Base-by-base conservation (phyloP, 2,113 vertebrate species). In the Malaclemys terrapin region DNA sequence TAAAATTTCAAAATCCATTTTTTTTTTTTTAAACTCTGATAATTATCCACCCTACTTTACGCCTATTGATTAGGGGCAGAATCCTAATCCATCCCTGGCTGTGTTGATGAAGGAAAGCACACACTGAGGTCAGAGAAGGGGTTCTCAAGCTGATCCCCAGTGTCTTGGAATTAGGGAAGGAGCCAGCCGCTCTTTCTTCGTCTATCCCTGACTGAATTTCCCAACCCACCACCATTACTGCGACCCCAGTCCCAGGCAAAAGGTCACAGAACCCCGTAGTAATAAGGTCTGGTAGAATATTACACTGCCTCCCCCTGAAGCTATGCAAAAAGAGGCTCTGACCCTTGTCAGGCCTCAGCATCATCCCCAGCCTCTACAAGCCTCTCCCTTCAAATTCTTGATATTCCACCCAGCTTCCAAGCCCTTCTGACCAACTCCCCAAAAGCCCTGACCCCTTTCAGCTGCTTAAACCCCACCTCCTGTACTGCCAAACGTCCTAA, bases 191-290 rank as follows among this genome's bases (percentile, higher is more conserved):
- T 24, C 17, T 42, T 72, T 38, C n/a, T 38, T 72, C 20, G 8
- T 72, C 47, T 85, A 29, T 1, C 35, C 47, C 19, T 65, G 45
- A 65, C 31, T 47, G 38, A 86, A 76, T 75, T 84, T 88, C 47
- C 22, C 49, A 29, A 35, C 1, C 1, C 0, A 0, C 49, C 27
- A 8, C 1, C 0, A 0, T 47, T 19, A 7, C 9, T 80, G 84
- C 53, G 29, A 92, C 76, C 16, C 53, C 89, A 50, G 14, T 54
- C 20, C 47, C 31, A 27, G 45, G 84, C 35, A 86, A 88, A 54
- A 5, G 14, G 19, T 72, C 35, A 22, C 35, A 72, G n/a, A 72
- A 72, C 35, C 17, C 10, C 7, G 5, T 22, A 16, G n/a, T 4
- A 27, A 19, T 1, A 45, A 81, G 49, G 72, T 56, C 50, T 49